Conservation (phyloP, 2,113 vertebrate species). For the Astur gentilis region DNA sequence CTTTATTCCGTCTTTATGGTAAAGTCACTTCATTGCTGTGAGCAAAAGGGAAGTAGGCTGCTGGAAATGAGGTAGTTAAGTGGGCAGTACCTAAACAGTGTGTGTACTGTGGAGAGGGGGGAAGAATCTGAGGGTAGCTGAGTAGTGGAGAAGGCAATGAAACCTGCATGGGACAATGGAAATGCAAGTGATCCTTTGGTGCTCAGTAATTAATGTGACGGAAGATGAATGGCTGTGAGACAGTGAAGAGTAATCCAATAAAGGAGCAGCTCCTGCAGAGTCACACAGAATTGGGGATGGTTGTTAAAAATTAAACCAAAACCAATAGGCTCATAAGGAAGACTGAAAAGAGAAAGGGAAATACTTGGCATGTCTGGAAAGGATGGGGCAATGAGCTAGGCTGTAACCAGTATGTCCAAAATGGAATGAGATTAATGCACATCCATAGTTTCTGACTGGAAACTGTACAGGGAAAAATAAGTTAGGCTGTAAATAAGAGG, state of each 20-base stretch:
- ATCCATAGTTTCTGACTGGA: neutral
- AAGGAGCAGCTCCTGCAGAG: neutral
- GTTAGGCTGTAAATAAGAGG: neutral
- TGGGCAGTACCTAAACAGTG: neutral
- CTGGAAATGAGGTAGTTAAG: neutral
- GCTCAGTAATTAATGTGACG: neutral
- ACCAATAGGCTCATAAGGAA: neutral
- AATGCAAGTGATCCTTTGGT: neutral
- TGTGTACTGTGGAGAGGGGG: neutral
- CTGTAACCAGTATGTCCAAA: neutral
- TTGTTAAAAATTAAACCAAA: neutral
- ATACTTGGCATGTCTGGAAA: neutral
- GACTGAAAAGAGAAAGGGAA: neutral
- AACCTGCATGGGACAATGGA: neutral
- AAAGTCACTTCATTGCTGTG: neutral
- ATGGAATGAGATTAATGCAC: neutral
- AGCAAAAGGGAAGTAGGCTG: neutral
- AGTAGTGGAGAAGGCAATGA: neutral
- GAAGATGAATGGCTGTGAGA: neutral
- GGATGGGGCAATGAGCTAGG: neutral
- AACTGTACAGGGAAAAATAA: neutral
- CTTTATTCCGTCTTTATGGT: neutral
- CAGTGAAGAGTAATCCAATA: neutral
- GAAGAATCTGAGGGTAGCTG: neutral
- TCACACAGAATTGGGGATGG: neutral